These are phyloP conservation scores for Phasia obesa DNA, from an alignment of 2,888 invertebrate genomes.

Conservation along the genomic window DNA sequence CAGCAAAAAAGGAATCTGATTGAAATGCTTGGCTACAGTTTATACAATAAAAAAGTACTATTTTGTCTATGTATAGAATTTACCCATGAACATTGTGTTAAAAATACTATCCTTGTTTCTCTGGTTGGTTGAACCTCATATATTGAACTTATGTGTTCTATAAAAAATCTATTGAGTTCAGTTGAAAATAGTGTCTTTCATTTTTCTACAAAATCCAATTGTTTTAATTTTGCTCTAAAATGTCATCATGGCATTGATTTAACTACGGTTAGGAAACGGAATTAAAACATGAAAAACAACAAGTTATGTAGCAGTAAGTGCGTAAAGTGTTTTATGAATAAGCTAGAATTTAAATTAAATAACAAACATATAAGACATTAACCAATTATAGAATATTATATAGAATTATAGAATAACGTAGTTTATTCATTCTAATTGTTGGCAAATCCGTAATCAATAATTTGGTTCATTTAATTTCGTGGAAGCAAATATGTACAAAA, in stretches of 20 bases:
- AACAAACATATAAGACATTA: too few species aligned
- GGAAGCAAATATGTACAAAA: too few species aligned
- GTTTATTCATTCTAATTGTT: too few species aligned
- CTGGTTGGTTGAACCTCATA: slow-evolving; percentile 20
- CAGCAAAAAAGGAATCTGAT: slow-evolving; percentile 17
- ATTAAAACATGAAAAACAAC: not conserved
- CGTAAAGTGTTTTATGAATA: too few species aligned
- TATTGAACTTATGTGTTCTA: not conserved
- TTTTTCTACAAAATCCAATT: not conserved
- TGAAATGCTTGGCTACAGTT: not conserved
- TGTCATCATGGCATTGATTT: not conserved
- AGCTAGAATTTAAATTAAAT: too few species aligned
- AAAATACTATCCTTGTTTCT: slow-evolving; percentile 28
- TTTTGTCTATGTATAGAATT: slow-evolving; percentile 1
- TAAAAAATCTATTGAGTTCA: slow-evolving; percentile 10
- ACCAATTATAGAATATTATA: too few species aligned
- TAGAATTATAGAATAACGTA: too few species aligned
- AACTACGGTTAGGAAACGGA: not conserved
- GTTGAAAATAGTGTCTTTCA: slow-evolving; percentile 12
- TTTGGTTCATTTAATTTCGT: too few species aligned
- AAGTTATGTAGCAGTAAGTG: too few species aligned
- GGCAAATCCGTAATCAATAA: too few species aligned
- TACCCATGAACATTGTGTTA: not conserved
- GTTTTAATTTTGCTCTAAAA: slow-evolving; percentile 1
- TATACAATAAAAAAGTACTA: not conserved